Evolutionary conservation across 2,797 vertebrate genomes (phyloP).

Genomic region (Coluber constrictor): DNA sequence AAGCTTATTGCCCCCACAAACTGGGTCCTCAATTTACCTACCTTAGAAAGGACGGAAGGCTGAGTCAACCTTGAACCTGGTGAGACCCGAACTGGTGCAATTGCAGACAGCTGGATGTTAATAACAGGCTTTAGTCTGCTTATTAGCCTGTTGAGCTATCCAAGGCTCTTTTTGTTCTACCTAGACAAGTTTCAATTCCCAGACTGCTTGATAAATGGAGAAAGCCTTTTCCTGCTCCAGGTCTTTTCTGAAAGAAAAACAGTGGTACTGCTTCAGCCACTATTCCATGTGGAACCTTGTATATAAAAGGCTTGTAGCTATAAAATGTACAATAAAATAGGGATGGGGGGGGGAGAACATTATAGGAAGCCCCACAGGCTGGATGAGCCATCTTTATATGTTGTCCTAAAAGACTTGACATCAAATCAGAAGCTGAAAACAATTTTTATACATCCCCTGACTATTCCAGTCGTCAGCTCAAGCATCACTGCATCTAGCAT

Average conservation of each 20-base stretch:
- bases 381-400: not conserved
- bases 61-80: too few relatives aligned
- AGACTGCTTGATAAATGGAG: not conserved
- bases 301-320: too few relatives aligned
- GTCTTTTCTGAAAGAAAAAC: not conserved
- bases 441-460: not conserved
- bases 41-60: too few relatives aligned
- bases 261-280: not conserved
- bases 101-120: too few relatives aligned
- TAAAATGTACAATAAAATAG: not conserved
- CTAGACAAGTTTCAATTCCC: not conserved
- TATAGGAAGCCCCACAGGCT: not conserved
- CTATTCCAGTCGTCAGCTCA: not conserved
- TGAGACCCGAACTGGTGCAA: too few relatives aligned
- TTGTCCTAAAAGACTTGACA: not conserved
- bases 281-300: not conserved
- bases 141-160: too few relatives aligned
- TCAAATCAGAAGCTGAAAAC: not conserved
- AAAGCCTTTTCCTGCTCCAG: not conserved
- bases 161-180: not conserved
- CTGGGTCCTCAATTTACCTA: too few relatives aligned
- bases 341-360: not conserved
- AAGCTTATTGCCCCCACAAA: too few relatives aligned
- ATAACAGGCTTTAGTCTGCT: too few relatives aligned
- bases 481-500: not conserved